These are phyloP conservation scores for Thaleichthys pacificus DNA, from an alignment of 2,797 vertebrate species.

Conservation along the genomic window DNA sequence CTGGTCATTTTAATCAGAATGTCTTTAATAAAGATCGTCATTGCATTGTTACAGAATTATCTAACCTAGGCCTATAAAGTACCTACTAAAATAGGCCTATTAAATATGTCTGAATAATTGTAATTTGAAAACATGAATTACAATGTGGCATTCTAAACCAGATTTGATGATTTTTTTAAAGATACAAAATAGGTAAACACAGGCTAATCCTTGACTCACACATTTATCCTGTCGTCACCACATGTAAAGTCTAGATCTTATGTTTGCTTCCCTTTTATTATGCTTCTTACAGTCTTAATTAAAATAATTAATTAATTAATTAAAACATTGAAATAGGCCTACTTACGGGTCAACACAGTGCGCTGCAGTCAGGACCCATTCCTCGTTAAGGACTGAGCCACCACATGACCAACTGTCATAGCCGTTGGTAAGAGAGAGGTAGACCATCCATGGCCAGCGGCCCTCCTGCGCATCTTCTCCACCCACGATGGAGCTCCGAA, in stretches of 20 bases:
- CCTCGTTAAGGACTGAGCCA: neutral
- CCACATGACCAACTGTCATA: neutral
- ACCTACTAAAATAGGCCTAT: no score
- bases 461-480: constrained; percentile 2
- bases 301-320: no score
- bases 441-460: constrained; percentile 9
- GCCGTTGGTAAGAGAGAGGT: neutral
- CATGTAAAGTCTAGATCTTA: neutral
- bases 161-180: no score
- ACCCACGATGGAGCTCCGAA: constrained; percentile 6
- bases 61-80: no score
- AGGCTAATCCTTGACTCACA: neutral
- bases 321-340: neutral
- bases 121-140: no score
- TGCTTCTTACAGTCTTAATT: no score
- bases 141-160: neutral
- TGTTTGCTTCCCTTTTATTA: no score
- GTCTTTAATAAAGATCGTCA: no score
- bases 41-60: no score
- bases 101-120: no score
- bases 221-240: neutral
- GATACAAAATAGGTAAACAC: constrained; percentile 2
- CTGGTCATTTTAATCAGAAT: no score
- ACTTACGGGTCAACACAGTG: constrained; percentile 8
- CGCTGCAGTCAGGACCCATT: constrained; percentile 11